Evolutionary conservation across 2,888 invertebrate species (phyloP).

Genomic region (Dinocampus coccinellae): DNA sequence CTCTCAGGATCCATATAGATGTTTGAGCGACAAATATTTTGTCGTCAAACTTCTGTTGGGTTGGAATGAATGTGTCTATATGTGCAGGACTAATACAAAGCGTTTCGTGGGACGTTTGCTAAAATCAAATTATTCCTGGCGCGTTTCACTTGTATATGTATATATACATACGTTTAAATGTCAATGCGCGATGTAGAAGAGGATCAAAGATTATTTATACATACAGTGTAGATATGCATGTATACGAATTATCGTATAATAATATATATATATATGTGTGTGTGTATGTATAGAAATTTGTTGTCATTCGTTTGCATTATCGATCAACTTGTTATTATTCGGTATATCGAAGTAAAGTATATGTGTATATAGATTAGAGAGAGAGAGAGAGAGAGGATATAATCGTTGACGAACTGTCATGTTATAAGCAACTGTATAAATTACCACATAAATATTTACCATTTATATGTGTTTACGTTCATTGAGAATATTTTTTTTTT

Average conservation of each 20-base stretch:
- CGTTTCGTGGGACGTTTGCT: conserved; percentile 65
- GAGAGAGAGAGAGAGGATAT: conserved; percentile 8
- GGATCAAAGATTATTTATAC: conserved; percentile 19
- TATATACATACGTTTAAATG: conserved; percentile 31
- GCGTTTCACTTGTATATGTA: conserved; percentile 25
- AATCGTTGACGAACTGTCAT: conserved; percentile 40
- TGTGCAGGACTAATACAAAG: conserved; percentile 68
- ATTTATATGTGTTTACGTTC: conserved; percentile 44
- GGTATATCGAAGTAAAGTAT: neutral
- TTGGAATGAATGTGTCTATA: conserved; percentile 67
- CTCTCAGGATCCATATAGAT: conserved; percentile 63
- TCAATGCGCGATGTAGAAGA: conserved; percentile 7
- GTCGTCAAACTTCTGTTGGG: conserved; percentile 68
- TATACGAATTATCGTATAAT: neutral
- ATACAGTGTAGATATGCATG: neutral
- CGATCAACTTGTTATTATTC: conserved; percentile 9
- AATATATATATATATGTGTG: too few species aligned
- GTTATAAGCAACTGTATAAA: conserved; percentile 48
- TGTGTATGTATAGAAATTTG: conserved; percentile 25
- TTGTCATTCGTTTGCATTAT: conserved; percentile 30
- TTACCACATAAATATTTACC: conserved; percentile 54
- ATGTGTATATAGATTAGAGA: neutral
- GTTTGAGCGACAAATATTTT: conserved; percentile 70
- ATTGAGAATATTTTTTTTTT: conserved; percentile 49
- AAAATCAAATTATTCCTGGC: conserved; percentile 62